Evolutionary conservation across 92 coral and sea anemone genomes (phyloP), one percentile per base, ranked within the genome.

Genomic region (Isaurus tuberculatus): DNA sequence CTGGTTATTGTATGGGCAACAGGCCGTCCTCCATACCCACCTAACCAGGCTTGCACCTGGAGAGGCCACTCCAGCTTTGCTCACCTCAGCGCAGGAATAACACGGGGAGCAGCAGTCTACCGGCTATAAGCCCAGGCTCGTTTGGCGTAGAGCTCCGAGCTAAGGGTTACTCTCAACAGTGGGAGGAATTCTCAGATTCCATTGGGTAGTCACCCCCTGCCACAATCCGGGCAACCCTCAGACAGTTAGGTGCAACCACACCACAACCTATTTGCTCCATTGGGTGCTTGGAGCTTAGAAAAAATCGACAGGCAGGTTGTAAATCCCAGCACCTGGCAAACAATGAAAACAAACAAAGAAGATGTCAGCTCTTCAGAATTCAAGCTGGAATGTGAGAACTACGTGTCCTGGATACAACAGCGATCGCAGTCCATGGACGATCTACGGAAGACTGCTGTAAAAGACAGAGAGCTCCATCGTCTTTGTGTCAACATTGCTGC

Each of bases 21-120:
- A 42, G 46, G 6, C 46, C 11, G 46, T 42, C 46, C 57, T 22
- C 77, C 49, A n/a, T 36, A 44, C 28, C 51, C 22, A 13, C 36
- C 46, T 42, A 33, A 30, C 72, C 30, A 67, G 72, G 72, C 72
- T 22, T 67, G 72, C 72, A 67, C 33, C 72, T 67, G 72, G 72
- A 67, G 36, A 67, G 72, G 72, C 23, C 72, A 67, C 44, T 67
- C 36, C 75, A 70, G 75, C 75, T 36, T 70, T 51, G 75, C 53
- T 70, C n/a, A 15, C 57, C 46, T 15, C 75, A 70, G 75, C 75
- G 48, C 27, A 53, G 61, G 61, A n/a, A 53, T n/a, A 53, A 53
- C 61, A 53, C 61, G 2, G 20, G 61, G 61, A 53, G 36, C 69
- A 20, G 69, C 69, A 63, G 69, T 63, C 30, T 63, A 26, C 34